phyloP scores from a whole-genome alignment of 2,888 invertebrate genomes.

The Ochropleura leucogaster region DNA sequence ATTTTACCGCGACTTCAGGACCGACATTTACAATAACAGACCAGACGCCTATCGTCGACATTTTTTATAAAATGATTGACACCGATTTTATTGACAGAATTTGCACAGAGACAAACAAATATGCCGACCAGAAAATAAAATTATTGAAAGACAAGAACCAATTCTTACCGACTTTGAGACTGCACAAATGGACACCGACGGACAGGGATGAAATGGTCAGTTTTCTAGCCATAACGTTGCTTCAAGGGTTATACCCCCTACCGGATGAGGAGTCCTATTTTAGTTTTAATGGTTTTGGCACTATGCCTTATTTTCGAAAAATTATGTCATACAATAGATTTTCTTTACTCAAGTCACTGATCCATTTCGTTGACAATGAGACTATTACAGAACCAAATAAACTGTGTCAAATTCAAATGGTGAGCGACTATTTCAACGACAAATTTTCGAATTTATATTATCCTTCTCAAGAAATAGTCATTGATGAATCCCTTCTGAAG shows the following conservation, averaged over 20 bases:
- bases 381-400: conserved; percentile 21
- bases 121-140: neutral
- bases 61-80: neutral
- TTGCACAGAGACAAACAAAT: neutral
- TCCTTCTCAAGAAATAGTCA: conserved; percentile 63
- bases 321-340: conserved; percentile 64
- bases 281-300: conserved; percentile 62
- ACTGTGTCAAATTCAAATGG: conserved; percentile 60
- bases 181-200: neutral
- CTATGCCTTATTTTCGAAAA: conserved; percentile 58
- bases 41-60: neutral
- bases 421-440: conserved; percentile 58
- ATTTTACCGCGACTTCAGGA: neutral
- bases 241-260: neutral
- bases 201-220: neutral
- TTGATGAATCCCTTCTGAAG: conserved; percentile 68
- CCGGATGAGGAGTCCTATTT: neutral
- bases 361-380: conserved; percentile 61
- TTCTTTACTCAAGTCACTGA: conserved; percentile 51
- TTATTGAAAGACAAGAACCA: neutral
- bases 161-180: neutral
- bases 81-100: neutral
- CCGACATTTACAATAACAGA: neutral
- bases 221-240: neutral
- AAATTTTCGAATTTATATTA: conserved; percentile 56